These are phyloP conservation scores for Paracyclopina nana DNA, from an alignment of 1,140 invertebrate species.

Conservation along the genomic window DNA sequence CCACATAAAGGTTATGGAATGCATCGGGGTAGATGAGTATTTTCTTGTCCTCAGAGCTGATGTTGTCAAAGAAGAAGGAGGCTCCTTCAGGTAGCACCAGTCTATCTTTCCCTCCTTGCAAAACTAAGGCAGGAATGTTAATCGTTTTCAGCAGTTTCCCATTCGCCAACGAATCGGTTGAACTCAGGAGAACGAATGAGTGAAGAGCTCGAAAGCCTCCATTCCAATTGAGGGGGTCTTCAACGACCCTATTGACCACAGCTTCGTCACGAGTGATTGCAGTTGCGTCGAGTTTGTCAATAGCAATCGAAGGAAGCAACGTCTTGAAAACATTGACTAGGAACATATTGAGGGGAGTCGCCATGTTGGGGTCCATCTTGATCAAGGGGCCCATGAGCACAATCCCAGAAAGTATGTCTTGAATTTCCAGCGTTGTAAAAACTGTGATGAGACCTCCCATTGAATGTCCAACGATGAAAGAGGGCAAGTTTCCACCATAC, in stretches of 20 bases:
- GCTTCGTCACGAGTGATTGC: neutral
- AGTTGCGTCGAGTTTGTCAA: neutral
- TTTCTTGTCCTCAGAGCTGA: neutral
- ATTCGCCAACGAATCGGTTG: too few species aligned
- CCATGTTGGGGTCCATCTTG: neutral
- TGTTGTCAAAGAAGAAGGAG: neutral
- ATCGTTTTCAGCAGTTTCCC: neutral
- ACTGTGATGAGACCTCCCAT: conserved; percentile 7
- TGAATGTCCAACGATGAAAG: conserved; percentile 6
- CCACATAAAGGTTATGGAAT: conserved; percentile 2
- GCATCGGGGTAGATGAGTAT: neutral
- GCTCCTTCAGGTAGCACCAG: neutral
- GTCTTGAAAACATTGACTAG: neutral
- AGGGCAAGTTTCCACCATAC: neutral
- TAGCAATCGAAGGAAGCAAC: neutral
- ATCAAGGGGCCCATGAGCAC: conserved; percentile 8
- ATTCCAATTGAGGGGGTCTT: neutral
- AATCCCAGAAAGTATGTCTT: neutral
- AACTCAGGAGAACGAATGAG: neutral
- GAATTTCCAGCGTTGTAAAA: neutral
- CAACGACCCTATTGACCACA: neutral
- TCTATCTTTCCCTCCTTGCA: neutral
- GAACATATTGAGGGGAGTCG: neutral
- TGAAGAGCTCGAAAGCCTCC: neutral
- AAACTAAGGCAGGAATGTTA: neutral